phyloP scores from a whole-genome alignment of 2,797 vertebrate genomes.

The Cichlasoma orientale region DNA sequence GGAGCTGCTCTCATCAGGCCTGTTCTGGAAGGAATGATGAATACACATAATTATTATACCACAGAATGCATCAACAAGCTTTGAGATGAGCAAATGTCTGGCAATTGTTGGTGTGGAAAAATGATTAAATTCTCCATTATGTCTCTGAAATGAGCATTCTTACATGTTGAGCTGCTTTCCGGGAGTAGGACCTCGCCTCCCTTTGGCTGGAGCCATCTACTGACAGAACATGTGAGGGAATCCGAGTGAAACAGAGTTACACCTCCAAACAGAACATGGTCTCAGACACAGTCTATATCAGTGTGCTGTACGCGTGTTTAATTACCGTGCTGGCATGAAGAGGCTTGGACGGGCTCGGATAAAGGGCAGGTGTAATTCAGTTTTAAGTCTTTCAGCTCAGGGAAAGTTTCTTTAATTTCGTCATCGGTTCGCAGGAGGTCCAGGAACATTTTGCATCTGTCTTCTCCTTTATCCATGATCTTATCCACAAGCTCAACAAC shows the following conservation, averaged over 20 bases:
- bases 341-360: not conserved
- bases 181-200: no score
- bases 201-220: not conserved
- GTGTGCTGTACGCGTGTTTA: rapidly evolving
- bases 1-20: not conserved
- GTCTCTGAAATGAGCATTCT: no score
- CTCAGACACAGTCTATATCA: not conserved
- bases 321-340: not conserved
- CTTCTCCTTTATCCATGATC: slow-evolving; percentile 69
- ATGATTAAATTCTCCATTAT: no score
- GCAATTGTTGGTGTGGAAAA: no score
- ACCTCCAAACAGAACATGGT: not conserved
- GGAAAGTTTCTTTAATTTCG: slow-evolving; percentile 18
- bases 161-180: no score
- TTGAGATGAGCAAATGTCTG: no score
- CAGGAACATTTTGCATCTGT: slow-evolving; percentile 47
- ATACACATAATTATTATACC: no score
- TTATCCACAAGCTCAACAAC: slow-evolving; percentile 67
- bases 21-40: no score
- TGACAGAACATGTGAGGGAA: slow-evolving; percentile 15
- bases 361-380: rapidly evolving
- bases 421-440: slow-evolving; percentile 60
- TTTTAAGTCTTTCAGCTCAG: not conserved
- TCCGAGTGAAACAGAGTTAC: not conserved
- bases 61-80: no score